Evolutionary conservation across 1,140 invertebrate species (phyloP), one percentile per base, ranked within the genome.

Genomic region (Gryllus bimaculatus): DNA sequence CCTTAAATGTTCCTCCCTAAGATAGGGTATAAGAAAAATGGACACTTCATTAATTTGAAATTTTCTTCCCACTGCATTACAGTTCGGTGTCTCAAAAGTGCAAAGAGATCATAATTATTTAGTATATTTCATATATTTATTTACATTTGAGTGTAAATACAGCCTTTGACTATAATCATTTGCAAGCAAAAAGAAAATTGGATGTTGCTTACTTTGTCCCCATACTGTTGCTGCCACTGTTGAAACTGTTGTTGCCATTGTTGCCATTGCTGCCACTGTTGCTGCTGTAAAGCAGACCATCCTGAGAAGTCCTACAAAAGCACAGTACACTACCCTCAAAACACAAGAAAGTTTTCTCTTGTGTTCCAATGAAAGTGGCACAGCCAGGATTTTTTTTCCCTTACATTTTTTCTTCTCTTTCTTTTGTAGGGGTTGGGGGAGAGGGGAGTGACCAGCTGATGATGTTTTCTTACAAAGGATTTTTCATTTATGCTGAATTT

Each of bases 201-300:
- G 78, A 54, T 66, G 78, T 18, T 26, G 74, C 54, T 81, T 85
- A 94, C 92, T 89, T 93, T 92, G 77, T 93, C 92, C 74, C 92
- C 93, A 85, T 93, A 94, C 83, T 94, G 92, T 75, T 90, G 89
- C 83, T 94, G 93, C 93, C 93, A 95, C 82, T 94, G 93, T 74
- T 92, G 90, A 84, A 93, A 94, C 82, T 94, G 93, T 82, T 93
- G 92, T 83, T 94, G 93, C 92, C 93, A 94, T 81, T 92, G 92
- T 49, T 92, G 89, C 93, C 93, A 95, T 82, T 94, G 93, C 78
- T 93, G 89, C 93, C 93, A 94, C 83, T 93, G 92, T 84, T 94
- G 92, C 81, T 93, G 91, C 83, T 94, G 92, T 79, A 80, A 39
- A 8, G 75, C 76, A 54, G 10, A 75, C 76, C 78, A 79, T 73